These are phyloP conservation scores for Amblyopsis hoosieri DNA, from an alignment of 2,797 vertebrate genomes.

Conservation along the genomic window DNA sequence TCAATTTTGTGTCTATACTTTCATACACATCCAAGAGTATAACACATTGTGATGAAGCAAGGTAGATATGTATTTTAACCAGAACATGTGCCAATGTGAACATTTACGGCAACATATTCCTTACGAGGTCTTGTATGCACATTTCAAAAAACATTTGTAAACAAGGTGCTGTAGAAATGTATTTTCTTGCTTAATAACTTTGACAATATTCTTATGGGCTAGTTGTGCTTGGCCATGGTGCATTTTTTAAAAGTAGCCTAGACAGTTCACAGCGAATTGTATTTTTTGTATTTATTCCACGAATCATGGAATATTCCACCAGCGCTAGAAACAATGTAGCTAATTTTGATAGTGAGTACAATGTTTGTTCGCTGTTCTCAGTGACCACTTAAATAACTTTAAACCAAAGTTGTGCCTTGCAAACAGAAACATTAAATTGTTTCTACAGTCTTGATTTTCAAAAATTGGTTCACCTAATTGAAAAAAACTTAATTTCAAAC, in stretches of 20 bases:
- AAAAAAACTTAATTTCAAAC: no score
- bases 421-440: conserved; percentile 9
- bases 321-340: conserved; percentile 8
- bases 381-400: conserved; percentile 8
- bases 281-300: no score
- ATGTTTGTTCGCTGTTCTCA: conserved; percentile 16
- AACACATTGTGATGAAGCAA: conserved; percentile 1
- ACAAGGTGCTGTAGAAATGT: conserved; percentile 7
- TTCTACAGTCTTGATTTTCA: no score
- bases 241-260: no score
- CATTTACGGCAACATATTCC: conserved; percentile 1
- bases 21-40: background rate
- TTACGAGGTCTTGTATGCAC: background rate
- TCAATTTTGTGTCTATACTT: background rate
- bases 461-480: no score
- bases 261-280: no score
- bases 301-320: conserved; percentile 9
- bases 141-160: conserved; percentile 4
- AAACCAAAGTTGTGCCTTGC: conserved; percentile 50
- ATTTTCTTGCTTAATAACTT: background rate
- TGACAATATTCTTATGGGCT: background rate
- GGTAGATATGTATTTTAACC: background rate
- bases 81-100: conserved; percentile 21
- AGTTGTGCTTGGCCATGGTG: background rate
- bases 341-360: background rate